Conservation (phyloP, 2,888 invertebrate species). For the Pseudanteris insignis region DNA sequence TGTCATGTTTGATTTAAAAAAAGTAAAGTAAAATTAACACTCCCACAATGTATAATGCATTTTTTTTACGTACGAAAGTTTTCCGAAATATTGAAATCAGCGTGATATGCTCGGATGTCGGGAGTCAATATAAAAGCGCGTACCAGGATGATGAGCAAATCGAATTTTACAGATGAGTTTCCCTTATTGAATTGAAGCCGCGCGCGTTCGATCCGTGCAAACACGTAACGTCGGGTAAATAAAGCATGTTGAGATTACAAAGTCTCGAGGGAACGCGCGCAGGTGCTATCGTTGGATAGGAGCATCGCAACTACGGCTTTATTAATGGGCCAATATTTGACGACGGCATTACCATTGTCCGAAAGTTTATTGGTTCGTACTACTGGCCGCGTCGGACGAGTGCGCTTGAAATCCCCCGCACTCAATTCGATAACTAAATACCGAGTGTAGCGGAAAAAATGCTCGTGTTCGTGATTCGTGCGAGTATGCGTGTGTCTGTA, state of each 20-base stretch:
- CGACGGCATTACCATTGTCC: conserved; percentile 59
- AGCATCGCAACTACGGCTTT: conserved; percentile 62
- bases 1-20: no score
- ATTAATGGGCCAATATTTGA: conserved; percentile 67
- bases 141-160: conserved; percentile 52
- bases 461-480: not conserved
- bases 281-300: conserved; percentile 50
- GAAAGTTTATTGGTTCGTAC: conserved; percentile 54
- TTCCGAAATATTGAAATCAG: no score
- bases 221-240: conserved; percentile 56
- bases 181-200: conserved; percentile 61
- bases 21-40: no score
- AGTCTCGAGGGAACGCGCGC: conserved; percentile 59
- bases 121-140: conserved; percentile 28
- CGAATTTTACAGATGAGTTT: conserved; percentile 65
- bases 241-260: conserved; percentile 64
- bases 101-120: no score
- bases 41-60: no score
- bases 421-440: conserved; percentile 4
- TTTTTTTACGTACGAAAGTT: no score
- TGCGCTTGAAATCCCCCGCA: conserved; percentile 14
- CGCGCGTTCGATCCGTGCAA: conserved; percentile 47
- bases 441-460: no score
- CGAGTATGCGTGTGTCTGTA: not conserved
- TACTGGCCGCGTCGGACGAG: conserved; percentile 17